Base-by-base conservation (phyloP, 2,888 invertebrate genomes). In the Empis livida region DNA sequence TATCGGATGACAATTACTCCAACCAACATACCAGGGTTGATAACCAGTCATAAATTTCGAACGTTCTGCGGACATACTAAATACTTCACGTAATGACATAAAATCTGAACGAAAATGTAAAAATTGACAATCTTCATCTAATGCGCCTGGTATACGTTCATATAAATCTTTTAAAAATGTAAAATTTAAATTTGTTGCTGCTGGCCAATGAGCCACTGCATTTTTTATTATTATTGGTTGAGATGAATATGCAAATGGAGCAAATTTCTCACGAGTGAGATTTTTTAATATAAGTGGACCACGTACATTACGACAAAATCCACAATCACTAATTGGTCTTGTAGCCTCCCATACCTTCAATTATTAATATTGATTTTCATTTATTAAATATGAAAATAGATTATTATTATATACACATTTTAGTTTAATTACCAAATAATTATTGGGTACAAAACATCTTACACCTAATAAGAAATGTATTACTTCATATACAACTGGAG, bases 1-100 rank as follows among this genome's bases (percentile, higher is more conserved):
- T 43, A 79, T 77, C n/a, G 83, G 80, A 71, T 93, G 85, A 61
- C 92, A 93, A 64, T 92, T 92, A 48, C 87, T 86, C 90, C 91
- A 91, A 55, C 92, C 92, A 42, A 92, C 83, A 72, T 92, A 92
- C 91, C 91, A 92, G 2, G 88, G 80, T 57, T 81, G 73, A 2
- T 79, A 78, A 35, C 74, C 70, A 67, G 81, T 78, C 27, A 64
- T 70, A 5, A 63, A 56, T 42, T 61, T 62, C 6, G 80, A 78
- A 59, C 86, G 75, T 45, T 73, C 73, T 42, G 75, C 68, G 8
- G 80, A 75, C 86, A 88, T 87, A 50, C 74, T 71, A 60, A 92
- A 84, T 11, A 89, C 87, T 62, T 91, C 84, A 50, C 75, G 72
- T 48, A 92, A 63, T 23, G 80, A 78, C 56, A 80, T 79, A 57